Evolutionary conservation across 2,888 invertebrate genomes (phyloP), one percentile per base, ranked within the genome.

Genomic region (Coleophora flavipennella): DNA sequence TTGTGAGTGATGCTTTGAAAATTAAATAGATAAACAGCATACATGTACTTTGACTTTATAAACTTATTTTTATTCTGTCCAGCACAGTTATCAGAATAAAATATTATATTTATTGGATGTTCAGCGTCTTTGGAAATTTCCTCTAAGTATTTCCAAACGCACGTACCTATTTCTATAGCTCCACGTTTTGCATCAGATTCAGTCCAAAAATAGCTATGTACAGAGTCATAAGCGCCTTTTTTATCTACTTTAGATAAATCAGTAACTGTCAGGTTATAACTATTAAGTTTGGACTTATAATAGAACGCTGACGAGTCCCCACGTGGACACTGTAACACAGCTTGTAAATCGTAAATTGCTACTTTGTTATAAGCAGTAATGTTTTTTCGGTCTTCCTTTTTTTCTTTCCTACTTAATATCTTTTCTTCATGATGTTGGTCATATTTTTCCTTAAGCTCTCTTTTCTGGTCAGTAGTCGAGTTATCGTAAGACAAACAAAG

Each of bases 81-180:
- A 10, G 8, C 8, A 10, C 53, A 55, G 38, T 58, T 55, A 42
- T 55, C 55, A 27, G 48, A 53, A 45, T 56, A 54, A 42, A 55
- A 54, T 35, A 46, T 50, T n/a, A 39, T 14, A 13, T 39, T 28
- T 27, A 49, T 35, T 20, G 8, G 8, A 27, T 41, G 13, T n/a
- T 33, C 27, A 8, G 13, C 41, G 10, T 38, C 31, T 3, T 38
- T 26, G 9, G 38, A 8, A 9, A 35, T 14, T 26, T 31, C 14
- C 31, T 41, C 32, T 11, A 41, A 35, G 26, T 35, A 41, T n/a
- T 37, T 31, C 38, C 37, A 37, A n/a, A n/a, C n/a, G n/a, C n/a
- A n/a, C n/a, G n/a, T n/a, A n/a, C n/a, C n/a, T n/a, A n/a, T n/a
- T n/a, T n/a, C n/a, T n/a, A n/a, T n/a, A n/a, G n/a, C n/a, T n/a